A percentile compares a stretch with the other conserved stretches of the same genome.
These are phyloP conservation scores for Helostoma temminkii DNA, from an alignment of 2,797 vertebrate species.

Conservation along the genomic window DNA sequence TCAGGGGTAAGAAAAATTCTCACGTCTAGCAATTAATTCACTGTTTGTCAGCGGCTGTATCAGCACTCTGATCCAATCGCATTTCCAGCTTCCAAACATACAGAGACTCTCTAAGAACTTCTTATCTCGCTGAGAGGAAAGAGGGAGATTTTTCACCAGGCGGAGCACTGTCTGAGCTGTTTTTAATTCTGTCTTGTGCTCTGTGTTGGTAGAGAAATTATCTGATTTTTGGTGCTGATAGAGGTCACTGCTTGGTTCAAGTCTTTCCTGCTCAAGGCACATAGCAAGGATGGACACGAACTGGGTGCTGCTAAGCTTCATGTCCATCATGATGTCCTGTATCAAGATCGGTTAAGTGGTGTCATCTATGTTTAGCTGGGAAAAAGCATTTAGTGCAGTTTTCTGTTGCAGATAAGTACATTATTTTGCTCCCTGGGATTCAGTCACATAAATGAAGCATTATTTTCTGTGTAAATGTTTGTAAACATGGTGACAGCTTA, in stretches of 20 bases:
- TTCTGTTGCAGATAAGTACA: conserved; percentile 30
- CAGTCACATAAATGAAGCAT: conserved; percentile 48
- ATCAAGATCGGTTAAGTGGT: conserved; percentile 26
- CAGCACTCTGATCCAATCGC: conserved; percentile 22
- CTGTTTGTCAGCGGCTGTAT: conserved; percentile 26
- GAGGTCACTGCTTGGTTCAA: conserved; percentile 44
- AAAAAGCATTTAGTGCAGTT: conserved; percentile 20
- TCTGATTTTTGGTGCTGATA: conserved; percentile 54
- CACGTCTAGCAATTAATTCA: conserved; percentile 40
- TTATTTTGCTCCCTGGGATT: conserved; percentile 31
- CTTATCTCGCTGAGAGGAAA: conserved; percentile 31
- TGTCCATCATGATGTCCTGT: background rate
- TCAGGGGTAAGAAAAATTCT: conserved; percentile 12
- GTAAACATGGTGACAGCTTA: conserved; percentile 31
- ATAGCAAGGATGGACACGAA: conserved; percentile 7
- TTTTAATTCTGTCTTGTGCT: conserved; percentile 34
- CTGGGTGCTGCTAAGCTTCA: background rate
- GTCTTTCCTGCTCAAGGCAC: conserved; percentile 15
- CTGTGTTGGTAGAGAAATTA: conserved; percentile 29
- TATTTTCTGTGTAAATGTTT: conserved; percentile 31
- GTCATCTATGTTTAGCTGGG: conserved; percentile 26
- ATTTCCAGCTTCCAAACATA: conserved; percentile 25
- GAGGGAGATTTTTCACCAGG: background rate
- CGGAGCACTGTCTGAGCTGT: conserved; percentile 2
- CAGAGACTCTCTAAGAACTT: conserved; percentile 35